Evolutionary conservation across 2,888 invertebrate genomes (phyloP).

Genomic region (Phanerotoma sp.): DNA sequence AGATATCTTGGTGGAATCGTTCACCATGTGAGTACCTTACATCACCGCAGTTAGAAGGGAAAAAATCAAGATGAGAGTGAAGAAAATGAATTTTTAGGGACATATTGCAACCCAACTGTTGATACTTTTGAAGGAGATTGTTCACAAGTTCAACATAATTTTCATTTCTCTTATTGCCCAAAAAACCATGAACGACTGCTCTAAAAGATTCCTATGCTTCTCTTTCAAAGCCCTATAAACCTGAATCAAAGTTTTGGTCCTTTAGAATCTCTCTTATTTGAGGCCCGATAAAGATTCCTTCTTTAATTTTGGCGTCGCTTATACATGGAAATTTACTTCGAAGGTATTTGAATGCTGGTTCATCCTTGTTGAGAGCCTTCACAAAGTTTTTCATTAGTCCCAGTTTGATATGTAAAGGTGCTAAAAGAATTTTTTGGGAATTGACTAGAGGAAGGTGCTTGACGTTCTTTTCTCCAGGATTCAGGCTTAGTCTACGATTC

Average conservation of each 20-base stretch:
- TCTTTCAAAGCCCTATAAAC: too few species aligned
- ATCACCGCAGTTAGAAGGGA: slow-evolving; percentile 35
- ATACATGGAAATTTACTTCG: too few species aligned
- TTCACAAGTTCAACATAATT: slow-evolving; percentile 15
- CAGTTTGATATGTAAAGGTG: slow-evolving; percentile 12
- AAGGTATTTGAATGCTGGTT: slow-evolving; percentile 5
- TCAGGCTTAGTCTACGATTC: not conserved
- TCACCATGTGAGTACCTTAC: slow-evolving; percentile 42
- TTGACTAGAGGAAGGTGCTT: not conserved
- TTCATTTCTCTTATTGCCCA: slow-evolving; percentile 15
- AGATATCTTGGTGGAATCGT: slow-evolving; percentile 41
- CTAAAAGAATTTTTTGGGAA: not conserved
- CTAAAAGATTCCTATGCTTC: slow-evolving; percentile 15
- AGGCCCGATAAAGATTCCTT: too few species aligned
- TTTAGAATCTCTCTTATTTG: too few species aligned
- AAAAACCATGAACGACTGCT: slow-evolving; percentile 8
- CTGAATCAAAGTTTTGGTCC: too few species aligned
- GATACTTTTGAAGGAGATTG: slow-evolving; percentile 20
- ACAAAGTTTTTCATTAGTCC: slow-evolving; percentile 20
- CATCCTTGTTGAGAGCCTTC: slow-evolving; percentile 9
- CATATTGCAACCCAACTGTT: slow-evolving; percentile 35
- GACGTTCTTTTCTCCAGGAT: not conserved
- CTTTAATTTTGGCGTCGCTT: too few species aligned
- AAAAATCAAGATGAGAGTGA: slow-evolving; percentile 38
- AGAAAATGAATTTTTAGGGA: slow-evolving; percentile 38